Percentiles rank a stretch among this genome's conserved stretches.
Conservation (phyloP, 1,140 invertebrate genomes). For the Diploscapter pachys region DNA sequence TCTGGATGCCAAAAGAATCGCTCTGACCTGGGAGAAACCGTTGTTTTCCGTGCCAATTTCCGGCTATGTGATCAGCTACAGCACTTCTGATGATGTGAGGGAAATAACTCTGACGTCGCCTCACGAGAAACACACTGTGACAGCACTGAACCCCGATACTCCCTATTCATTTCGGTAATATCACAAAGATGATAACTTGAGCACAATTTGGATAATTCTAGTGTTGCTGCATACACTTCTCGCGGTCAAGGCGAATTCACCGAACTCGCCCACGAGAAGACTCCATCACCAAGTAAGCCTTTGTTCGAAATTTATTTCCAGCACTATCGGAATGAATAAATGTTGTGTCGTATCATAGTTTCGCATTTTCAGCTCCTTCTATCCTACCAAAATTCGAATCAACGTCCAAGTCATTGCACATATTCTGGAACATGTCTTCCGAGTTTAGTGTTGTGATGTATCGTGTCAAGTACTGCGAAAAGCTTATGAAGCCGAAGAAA, state of each 20-base stretch:
- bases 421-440: slow-evolving; percentile 21
- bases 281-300: slow-evolving; percentile 34
- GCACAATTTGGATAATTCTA: slow-evolving; percentile 11
- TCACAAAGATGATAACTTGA: background rate
- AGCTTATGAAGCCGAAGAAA: background rate
- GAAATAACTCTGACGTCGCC: slow-evolving; percentile 40
- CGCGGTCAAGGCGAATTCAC: slow-evolving; percentile 42
- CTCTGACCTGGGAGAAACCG: slow-evolving; percentile 41
- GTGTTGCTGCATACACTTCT: slow-evolving; percentile 40
- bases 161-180: slow-evolving; percentile 41
- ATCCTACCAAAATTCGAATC: slow-evolving; percentile 27
- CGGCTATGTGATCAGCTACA: slow-evolving; percentile 38
- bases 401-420: slow-evolving; percentile 5
- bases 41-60: slow-evolving; percentile 18
- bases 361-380: slow-evolving; percentile 21
- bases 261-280: slow-evolving; percentile 24
- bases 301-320: background rate
- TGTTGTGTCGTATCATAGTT: background rate
- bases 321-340: slow-evolving; percentile 2
- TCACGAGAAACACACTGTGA: slow-evolving; percentile 40
- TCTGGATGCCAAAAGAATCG: slow-evolving; percentile 34
- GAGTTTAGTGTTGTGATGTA: background rate
- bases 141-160: slow-evolving; percentile 35
- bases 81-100: slow-evolving; percentile 26
- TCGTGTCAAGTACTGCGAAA: slow-evolving; percentile 5